phyloP scores from a whole-genome alignment of 2,888 invertebrate species.

The Spilosoma lubricipeda region DNA sequence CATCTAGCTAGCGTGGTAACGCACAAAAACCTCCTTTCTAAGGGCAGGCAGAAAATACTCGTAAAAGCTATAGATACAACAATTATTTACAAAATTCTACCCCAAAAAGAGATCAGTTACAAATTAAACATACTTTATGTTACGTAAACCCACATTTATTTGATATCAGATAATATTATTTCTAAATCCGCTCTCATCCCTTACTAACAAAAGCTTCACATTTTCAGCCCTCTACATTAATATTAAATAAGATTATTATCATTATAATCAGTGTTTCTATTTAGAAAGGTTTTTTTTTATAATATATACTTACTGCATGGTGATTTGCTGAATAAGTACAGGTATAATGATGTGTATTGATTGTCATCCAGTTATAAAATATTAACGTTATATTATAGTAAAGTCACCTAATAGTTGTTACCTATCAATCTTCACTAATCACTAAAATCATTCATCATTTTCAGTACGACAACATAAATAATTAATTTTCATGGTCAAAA shows the following conservation, averaged over 20 bases:
- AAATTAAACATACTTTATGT: not conserved
- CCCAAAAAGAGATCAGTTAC: not conserved
- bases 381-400: not conserved
- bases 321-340: not conserved
- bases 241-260: conserved; percentile 8
- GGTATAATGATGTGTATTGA: not conserved
- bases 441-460: not conserved
- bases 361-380: not conserved
- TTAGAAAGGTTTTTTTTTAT: not conserved
- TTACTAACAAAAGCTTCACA: conserved; percentile 37
- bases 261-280: not conserved
- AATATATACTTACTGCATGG: not conserved
- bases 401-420: not conserved
- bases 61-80: no score
- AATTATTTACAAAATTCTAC: not conserved
- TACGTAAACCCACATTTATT: not conserved
- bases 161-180: not conserved
- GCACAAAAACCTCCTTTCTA: no score
- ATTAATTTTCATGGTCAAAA: not conserved
- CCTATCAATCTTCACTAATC: not conserved
- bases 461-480: not conserved
- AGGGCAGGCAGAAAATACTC: no score
- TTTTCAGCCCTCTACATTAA: conserved; percentile 40
- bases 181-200: conserved; percentile 40
- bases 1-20: no score